Conservation (phyloP, 2,888 invertebrate species). For the Muschampia plurimacula region DNA sequence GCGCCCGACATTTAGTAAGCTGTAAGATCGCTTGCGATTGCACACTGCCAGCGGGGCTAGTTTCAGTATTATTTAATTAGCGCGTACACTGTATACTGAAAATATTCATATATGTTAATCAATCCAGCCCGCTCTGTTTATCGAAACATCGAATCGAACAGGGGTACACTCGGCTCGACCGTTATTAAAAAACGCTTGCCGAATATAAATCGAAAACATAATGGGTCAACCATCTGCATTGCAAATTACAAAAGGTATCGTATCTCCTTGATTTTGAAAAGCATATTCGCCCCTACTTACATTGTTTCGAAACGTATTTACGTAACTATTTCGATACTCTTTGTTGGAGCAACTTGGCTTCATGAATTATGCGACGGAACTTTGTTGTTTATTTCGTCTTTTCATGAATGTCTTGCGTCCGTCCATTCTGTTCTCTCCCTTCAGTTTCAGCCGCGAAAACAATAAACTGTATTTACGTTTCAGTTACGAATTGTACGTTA, state of each 20-base stretch:
- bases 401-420: not conserved
- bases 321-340: not conserved
- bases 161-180: slow-evolving; percentile 15
- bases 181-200: slow-evolving; percentile 21
- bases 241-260: slow-evolving; percentile 17
- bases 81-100: no score
- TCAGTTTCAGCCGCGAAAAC: slow-evolving; percentile 19
- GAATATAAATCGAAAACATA: slow-evolving; percentile 22
- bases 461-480: slow-evolving; percentile 15
- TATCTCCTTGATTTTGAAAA: not conserved
- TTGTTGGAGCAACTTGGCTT: not conserved
- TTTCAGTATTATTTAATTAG: no score
- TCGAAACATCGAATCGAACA: slow-evolving; percentile 5
- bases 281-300: not conserved
- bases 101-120: no score
- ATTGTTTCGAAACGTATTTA: not conserved
- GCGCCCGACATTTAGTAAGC: no score
- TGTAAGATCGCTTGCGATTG: no score
- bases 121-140: not conserved
- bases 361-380: not conserved
- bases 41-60: no score
- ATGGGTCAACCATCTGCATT: slow-evolving; percentile 11
- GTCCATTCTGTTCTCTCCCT: not conserved
- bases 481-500: slow-evolving; percentile 2
- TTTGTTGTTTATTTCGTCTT: slow-evolving; percentile 6